These are phyloP conservation scores for Oryctes rhinoceros DNA, from an alignment of 1,140 invertebrate genomes.

Conservation along the genomic window DNA sequence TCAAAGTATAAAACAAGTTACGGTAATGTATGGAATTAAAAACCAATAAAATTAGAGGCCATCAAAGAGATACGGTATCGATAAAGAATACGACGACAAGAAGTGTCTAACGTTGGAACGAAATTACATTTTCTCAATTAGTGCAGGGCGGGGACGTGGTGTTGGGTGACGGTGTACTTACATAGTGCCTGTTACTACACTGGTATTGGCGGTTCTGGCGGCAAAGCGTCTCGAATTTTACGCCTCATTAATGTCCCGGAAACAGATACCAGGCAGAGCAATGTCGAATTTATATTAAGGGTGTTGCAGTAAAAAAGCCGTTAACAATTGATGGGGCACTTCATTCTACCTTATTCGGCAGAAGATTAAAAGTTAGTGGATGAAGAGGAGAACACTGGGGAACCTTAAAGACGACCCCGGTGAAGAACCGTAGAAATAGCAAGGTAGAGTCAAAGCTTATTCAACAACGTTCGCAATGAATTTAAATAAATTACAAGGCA, in stretches of 20 bases:
- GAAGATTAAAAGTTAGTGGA: conserved; percentile 47
- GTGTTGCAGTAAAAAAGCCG: conserved; percentile 47
- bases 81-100: conserved; percentile 18
- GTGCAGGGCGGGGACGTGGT: conserved; percentile 1
- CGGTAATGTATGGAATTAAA: conserved; percentile 20
- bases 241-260: conserved; percentile 43
- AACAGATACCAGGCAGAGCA: conserved; percentile 42
- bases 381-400: not conserved
- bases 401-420: not conserved
- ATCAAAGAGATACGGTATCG: conserved; percentile 14
- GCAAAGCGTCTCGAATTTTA: conserved; percentile 41
- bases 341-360: conserved; percentile 44
- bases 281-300: conserved; percentile 39
- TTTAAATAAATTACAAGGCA: too few species aligned
- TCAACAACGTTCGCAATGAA: not conserved
- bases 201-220: conserved; percentile 10
- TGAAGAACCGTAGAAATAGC: not conserved
- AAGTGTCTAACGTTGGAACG: not conserved
- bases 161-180: not conserved
- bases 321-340: conserved; percentile 48
- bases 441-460: not conserved
- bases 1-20: not conserved
- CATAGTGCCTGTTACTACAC: not conserved
- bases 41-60: not conserved
- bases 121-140: conserved; percentile 37